Evolutionary conservation across 2,113 vertebrate species (phyloP).

Genomic region (Gadus chalcogrammus): DNA sequence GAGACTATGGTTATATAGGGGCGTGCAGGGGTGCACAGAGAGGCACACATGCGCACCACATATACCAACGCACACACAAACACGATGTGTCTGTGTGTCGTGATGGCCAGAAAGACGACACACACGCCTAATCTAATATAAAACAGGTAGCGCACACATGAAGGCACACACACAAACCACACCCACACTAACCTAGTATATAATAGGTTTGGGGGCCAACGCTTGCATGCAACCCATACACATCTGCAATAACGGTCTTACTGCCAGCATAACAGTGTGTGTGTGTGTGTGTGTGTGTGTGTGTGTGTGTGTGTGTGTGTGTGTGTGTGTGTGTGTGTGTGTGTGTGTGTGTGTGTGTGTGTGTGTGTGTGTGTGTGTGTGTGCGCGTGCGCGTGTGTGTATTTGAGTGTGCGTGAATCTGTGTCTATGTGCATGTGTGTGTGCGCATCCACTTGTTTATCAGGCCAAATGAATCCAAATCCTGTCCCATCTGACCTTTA

Average conservation of each 20-base stretch:
- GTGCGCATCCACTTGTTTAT: constrained; percentile 18
- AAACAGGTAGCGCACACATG: too few relatives aligned
- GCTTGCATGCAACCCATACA: too few relatives aligned
- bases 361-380: constrained; percentile 1
- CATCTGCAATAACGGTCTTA: too few relatives aligned
- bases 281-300: constrained; percentile 6
- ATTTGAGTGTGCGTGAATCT: constrained; percentile 6
- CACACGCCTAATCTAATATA: too few relatives aligned
- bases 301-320: constrained; percentile 7
- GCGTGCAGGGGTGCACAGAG: neutral
- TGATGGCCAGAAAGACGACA: too few relatives aligned
- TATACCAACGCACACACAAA: too few relatives aligned
- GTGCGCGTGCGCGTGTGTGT: neutral
- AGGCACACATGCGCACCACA: neutral
- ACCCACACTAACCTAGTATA: too few relatives aligned
- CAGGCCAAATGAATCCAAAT: constrained; percentile 5
- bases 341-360: constrained; percentile 9
- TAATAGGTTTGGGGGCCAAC: too few relatives aligned
- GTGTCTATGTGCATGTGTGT: constrained; percentile 18
- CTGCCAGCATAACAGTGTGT: neutral
- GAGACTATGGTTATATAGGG: neutral
- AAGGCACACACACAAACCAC: too few relatives aligned
- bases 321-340: neutral
- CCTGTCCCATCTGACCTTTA: constrained; percentile 8
- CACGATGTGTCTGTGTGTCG: too few relatives aligned